These are phyloP conservation scores for Melanerpes formicivorus DNA, from an alignment of 2,113 vertebrate genomes.

Conservation along the genomic window DNA sequence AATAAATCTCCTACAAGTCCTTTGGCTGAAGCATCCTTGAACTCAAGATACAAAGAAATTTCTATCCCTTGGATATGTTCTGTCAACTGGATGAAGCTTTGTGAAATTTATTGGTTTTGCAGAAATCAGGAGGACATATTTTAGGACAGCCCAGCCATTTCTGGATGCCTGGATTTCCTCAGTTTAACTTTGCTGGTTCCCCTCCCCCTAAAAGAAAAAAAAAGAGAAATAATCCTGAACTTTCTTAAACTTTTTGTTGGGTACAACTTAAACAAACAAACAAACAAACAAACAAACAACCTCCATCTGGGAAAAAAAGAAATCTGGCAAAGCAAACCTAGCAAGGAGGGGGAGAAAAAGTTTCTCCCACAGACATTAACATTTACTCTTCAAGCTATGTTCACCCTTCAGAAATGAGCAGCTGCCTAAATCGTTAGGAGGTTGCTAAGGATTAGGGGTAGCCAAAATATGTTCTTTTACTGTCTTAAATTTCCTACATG, in stretches of 20 bases:
- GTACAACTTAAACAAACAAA: background rate
- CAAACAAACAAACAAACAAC: background rate
- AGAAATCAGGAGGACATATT: background rate
- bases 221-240: background rate
- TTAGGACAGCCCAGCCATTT: background rate
- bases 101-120: conserved; percentile 6
- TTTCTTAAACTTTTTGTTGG: background rate
- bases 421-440: conserved; percentile 81
- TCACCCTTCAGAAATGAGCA: conserved; percentile 68
- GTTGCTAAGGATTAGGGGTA: conserved; percentile 71
- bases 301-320: background rate
- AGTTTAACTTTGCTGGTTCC: background rate
- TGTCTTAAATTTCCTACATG: conserved; percentile 66
- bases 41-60: conserved; percentile 17
- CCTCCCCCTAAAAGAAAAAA: background rate
- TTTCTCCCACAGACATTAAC: conserved; percentile 35
- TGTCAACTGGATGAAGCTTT: background rate
- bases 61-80: conserved; percentile 3
- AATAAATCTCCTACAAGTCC: background rate
- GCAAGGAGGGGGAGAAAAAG: background rate
- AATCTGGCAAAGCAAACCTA: background rate
- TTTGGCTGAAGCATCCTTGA: conserved; percentile 14
- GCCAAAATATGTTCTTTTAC: conserved; percentile 56
- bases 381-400: conserved; percentile 66
- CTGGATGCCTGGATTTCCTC: conserved; percentile 6